A percentile compares a stretch with the other conserved stretches of the same genome.
These are phyloP conservation scores for Plecturocebus donacophilus DNA, from an alignment of 2,113 vertebrate genomes.

Conservation along the genomic window DNA sequence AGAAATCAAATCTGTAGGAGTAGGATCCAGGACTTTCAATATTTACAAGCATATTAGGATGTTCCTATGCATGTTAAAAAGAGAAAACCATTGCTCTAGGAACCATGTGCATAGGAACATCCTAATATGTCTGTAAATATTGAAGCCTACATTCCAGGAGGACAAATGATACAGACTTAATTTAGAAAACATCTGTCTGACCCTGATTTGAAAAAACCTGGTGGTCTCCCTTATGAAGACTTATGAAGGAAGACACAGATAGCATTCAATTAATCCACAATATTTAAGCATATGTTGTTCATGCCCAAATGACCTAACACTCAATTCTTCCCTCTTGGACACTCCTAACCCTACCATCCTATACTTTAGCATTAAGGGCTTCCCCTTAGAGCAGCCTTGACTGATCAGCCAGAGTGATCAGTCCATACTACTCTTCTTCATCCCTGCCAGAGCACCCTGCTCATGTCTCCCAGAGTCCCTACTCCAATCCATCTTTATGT, in stretches of 20 bases:
- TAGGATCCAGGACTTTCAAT: not conserved
- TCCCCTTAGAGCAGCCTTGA: not conserved
- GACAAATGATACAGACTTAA: not conserved
- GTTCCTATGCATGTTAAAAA: not conserved
- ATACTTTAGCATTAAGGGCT: not conserved
- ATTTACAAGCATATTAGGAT: not conserved
- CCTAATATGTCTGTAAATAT: not conserved
- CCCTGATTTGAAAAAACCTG: not conserved
- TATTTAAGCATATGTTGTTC: not conserved
- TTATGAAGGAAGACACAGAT: not conserved
- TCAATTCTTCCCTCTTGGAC: not conserved
- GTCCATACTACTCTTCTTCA: not conserved
- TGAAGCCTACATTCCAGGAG: too few species aligned
- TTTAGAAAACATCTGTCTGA: not conserved
- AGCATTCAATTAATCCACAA: not conserved
- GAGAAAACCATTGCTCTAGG: not conserved
- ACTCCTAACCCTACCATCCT: not conserved
- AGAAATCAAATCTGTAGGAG: not conserved
- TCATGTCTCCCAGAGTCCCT: not conserved
- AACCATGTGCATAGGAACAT: not conserved
- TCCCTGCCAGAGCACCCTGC: not conserved
- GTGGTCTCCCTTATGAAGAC: not conserved
- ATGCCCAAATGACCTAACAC: not conserved
- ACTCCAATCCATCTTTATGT: not conserved
- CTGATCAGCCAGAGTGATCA: not conserved